A percentile compares a stretch with the other conserved stretches of the same genome.
These are phyloP conservation scores for Formica selysi DNA, from an alignment of 1,140 invertebrate species.

Conservation along the genomic window DNA sequence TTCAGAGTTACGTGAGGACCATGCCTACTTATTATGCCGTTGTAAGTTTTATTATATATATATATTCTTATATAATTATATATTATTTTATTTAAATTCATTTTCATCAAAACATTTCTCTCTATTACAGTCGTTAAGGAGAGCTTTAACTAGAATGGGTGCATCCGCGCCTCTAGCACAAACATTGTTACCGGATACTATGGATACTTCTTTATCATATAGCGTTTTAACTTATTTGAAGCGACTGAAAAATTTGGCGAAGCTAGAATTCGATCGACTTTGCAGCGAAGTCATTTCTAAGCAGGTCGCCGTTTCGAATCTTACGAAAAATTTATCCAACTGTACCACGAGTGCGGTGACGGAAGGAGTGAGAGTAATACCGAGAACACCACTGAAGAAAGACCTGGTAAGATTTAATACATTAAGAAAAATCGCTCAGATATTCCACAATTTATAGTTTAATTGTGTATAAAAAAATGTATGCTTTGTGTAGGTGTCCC, in stretches of 20 bases:
- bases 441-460: neutral
- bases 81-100: neutral
- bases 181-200: slow-evolving; percentile 95
- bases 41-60: slow-evolving; percentile 87
- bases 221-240: slow-evolving; percentile 98
- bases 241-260: slow-evolving; percentile 97
- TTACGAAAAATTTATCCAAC: slow-evolving; percentile 86
- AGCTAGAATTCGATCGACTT: slow-evolving; percentile 97
- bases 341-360: slow-evolving; percentile 84
- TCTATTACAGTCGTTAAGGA: slow-evolving; percentile 92
- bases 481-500: slow-evolving; percentile 85
- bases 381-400: slow-evolving; percentile 90
- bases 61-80: neutral
- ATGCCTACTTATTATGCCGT: slow-evolving; percentile 98
- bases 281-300: slow-evolving; percentile 91
- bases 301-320: slow-evolving; percentile 85
- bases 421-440: neutral
- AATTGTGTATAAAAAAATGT: slow-evolving; percentile 16
- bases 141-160: slow-evolving; percentile 97
- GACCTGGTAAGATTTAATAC: slow-evolving; percentile 88
- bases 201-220: slow-evolving; percentile 97
- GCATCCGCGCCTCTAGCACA: slow-evolving; percentile 92
- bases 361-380: slow-evolving; percentile 92
- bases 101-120: slow-evolving; percentile 23
- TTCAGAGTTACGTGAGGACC: slow-evolving; percentile 97